phyloP scores from a whole-genome alignment of 1,140 invertebrate species.

The Drosophila takahashii region DNA sequence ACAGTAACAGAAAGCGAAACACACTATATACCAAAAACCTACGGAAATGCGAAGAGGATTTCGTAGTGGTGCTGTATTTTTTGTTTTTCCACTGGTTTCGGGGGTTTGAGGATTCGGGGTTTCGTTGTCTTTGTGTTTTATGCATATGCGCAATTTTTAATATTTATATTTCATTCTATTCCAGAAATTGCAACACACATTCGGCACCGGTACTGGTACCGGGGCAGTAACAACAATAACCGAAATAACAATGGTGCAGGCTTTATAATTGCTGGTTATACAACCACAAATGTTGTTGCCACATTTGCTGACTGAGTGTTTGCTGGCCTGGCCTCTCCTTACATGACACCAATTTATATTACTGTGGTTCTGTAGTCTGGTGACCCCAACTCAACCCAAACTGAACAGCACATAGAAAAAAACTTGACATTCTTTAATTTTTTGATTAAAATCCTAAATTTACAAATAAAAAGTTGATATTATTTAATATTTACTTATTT shows the following conservation, averaged over 20 bases:
- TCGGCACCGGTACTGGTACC: background rate
- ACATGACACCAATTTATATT: constrained; percentile 63
- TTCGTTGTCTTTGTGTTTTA: constrained; percentile 53
- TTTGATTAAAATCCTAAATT: no score
- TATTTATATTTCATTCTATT: constrained; percentile 65
- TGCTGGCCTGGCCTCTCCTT: constrained; percentile 7
- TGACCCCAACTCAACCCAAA: constrained; percentile 8
- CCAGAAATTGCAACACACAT: constrained; percentile 32
- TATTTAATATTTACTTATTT: no score
- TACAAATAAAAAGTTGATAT: no score
- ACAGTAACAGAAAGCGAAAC: constrained; percentile 27
- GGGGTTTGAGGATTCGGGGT: background rate
- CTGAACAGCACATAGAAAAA: no score
- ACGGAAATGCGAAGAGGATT: constrained; percentile 53
- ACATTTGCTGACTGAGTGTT: constrained; percentile 31
- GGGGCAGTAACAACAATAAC: constrained; percentile 49
- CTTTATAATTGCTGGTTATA: constrained; percentile 72
- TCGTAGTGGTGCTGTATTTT: constrained; percentile 21
- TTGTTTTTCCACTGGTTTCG: background rate
- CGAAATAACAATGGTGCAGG: constrained; percentile 44
- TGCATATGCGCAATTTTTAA: constrained; percentile 58
- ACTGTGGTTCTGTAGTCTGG: constrained; percentile 11
- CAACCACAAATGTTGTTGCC: constrained; percentile 59
- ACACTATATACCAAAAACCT: constrained; percentile 26
- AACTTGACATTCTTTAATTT: no score